A percentile compares a stretch with the other conserved stretches of the same genome.
Evolutionary conservation across 37 sponge, comb jelly and placozoan species (phyloP).

Genomic region (Haliclona indistincta): DNA sequence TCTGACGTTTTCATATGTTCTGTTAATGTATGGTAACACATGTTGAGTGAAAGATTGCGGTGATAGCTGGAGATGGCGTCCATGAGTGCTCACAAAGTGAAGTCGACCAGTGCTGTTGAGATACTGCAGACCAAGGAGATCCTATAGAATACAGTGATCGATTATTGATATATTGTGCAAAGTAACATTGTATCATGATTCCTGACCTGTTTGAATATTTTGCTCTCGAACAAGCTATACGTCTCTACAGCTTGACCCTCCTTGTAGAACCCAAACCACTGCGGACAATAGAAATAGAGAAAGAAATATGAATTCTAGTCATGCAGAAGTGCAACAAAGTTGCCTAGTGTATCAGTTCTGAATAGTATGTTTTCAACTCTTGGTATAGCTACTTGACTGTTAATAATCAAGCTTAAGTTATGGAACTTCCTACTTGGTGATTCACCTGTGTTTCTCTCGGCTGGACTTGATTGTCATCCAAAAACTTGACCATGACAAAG

Average conservation of each 20-base stretch:
- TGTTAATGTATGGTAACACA: conserved; percentile 11
- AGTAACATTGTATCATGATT: not conserved
- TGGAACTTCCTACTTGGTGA: not conserved
- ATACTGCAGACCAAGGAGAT: conserved; percentile 3
- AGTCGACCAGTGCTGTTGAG: not conserved
- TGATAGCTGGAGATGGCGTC: not conserved
- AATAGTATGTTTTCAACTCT: too few species aligned
- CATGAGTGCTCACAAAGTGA: not conserved
- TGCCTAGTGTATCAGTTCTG: too few species aligned
- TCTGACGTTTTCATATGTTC: not conserved
- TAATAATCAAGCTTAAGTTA: too few species aligned
- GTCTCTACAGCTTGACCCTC: not conserved
- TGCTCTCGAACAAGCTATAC: conserved; percentile 6
- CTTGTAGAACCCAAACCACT: conserved; percentile 25
- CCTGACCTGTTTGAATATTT: not conserved
- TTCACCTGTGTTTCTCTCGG: conserved; percentile 13
- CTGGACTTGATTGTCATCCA: conserved; percentile 5
- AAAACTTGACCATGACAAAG: conserved; percentile 18
- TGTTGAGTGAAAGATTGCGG: not conserved
- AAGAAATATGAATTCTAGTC: not conserved
- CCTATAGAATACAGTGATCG: not conserved
- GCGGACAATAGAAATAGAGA: not conserved
- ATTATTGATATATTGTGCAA: not conserved
- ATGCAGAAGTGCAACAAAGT: not conserved
- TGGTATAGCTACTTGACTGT: too few species aligned